These are phyloP conservation scores for Chromobotia macracanthus DNA, from an alignment of 2,797 vertebrate species.

Conservation along the genomic window DNA sequence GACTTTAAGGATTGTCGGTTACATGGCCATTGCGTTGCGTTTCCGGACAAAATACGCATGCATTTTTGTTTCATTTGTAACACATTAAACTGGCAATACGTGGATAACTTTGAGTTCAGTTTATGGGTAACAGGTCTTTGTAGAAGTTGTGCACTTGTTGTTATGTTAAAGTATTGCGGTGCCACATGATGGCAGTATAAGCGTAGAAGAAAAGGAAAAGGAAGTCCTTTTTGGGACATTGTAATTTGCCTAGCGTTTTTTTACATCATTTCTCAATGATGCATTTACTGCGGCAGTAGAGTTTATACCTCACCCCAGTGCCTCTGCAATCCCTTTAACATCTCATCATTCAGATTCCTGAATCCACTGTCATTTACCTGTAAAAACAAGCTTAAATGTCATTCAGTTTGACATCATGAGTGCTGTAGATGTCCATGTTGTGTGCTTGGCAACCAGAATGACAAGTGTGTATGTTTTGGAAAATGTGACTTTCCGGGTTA, in stretches of 20 bases:
- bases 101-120: background rate
- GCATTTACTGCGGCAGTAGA: background rate
- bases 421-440: too few species aligned
- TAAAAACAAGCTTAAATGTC: too few species aligned
- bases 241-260: too few species aligned
- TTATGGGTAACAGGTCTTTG: background rate
- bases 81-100: background rate
- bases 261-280: background rate
- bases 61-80: background rate
- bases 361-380: background rate
- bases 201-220: slow-evolving; percentile 50
- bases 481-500: too few species aligned
- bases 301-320: background rate
- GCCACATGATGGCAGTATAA: slow-evolving; percentile 79
- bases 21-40: too few species aligned
- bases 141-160: background rate
- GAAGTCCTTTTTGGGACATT: slow-evolving; percentile 9
- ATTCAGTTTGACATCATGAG: too few species aligned
- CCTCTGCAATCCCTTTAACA: too few species aligned
- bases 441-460: too few species aligned
- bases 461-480: too few species aligned
- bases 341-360: background rate
- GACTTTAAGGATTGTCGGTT: too few species aligned
- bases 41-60: too few species aligned
- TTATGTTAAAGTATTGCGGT: background rate